These are phyloP conservation scores for Holothuria scabra DNA, from an alignment of 53 echinoderm and acorn worm genomes.

Conservation along the genomic window DNA sequence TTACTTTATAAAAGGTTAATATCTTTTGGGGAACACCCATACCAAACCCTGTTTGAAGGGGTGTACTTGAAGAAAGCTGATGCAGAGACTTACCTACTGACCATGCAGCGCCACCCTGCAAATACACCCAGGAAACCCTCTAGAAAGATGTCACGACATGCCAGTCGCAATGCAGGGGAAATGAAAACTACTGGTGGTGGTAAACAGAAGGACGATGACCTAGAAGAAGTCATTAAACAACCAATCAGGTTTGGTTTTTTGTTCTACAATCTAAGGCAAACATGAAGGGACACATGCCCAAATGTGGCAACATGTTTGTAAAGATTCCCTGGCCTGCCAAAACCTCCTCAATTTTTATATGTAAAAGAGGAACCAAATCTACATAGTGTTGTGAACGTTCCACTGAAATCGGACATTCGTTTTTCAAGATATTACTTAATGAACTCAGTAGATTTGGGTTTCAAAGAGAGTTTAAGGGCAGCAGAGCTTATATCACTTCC, in stretches of 20 bases:
- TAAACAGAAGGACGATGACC: slow-evolving; percentile 32
- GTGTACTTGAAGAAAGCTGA: slow-evolving; percentile 89
- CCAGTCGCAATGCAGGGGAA: background rate
- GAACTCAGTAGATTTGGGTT: too few relatives aligned
- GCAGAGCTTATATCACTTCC: too few relatives aligned
- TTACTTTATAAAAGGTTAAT: background rate
- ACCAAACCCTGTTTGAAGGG: slow-evolving; percentile 72
- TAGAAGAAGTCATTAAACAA: slow-evolving; percentile 57
- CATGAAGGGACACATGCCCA: too few relatives aligned
- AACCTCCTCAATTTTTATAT: too few relatives aligned
- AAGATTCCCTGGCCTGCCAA: too few relatives aligned
- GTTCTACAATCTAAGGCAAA: too few relatives aligned
- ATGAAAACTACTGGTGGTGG: slow-evolving; percentile 43
- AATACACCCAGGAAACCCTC: slow-evolving; percentile 24
- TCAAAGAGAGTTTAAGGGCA: too few relatives aligned
- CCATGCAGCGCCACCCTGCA: slow-evolving; percentile 63
- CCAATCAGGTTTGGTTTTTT: slow-evolving; percentile 51
- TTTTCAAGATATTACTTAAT: too few relatives aligned
- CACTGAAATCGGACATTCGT: too few relatives aligned
- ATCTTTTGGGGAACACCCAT: slow-evolving; percentile 73
- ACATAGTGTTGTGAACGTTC: too few relatives aligned
- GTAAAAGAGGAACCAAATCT: too few relatives aligned
- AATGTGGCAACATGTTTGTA: too few relatives aligned
- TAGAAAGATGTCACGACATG: slow-evolving; percentile 13
- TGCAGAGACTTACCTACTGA: slow-evolving; percentile 79